Percentiles rank a stretch among this genome's conserved stretches.
Conservation (phyloP, 2,113 vertebrate species). For the Tragelaphus imberbis region DNA sequence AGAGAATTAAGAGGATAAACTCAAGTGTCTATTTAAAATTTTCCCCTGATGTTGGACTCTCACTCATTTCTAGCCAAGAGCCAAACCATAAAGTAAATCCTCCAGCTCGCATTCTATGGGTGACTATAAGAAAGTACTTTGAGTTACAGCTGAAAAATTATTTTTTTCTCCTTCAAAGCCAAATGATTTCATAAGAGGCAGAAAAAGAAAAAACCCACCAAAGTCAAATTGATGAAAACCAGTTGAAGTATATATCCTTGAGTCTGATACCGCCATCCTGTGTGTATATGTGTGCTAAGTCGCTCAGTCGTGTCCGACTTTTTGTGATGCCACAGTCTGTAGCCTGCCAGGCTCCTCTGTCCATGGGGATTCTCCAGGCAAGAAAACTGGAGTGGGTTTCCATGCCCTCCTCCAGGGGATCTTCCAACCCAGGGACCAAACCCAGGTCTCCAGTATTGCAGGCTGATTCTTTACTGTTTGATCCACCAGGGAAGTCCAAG, state of each 20-base stretch:
- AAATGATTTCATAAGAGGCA: slow-evolving; percentile 51
- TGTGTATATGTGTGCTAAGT: neutral
- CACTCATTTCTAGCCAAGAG: neutral
- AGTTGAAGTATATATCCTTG: slow-evolving; percentile 51
- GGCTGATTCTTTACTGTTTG: neutral
- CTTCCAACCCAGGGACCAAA: neutral
- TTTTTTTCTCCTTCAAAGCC: slow-evolving; percentile 5
- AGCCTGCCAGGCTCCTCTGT: neutral
- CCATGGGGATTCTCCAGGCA: neutral
- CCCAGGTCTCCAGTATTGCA: neutral
- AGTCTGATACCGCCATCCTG: neutral
- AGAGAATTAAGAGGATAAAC: neutral
- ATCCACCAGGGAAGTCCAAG: neutral
- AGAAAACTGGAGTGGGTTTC: neutral
- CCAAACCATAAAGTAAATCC: slow-evolving; percentile 18
- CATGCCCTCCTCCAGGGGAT: neutral
- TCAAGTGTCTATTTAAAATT: neutral
- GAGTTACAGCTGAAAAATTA: slow-evolving; percentile 36
- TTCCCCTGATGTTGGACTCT: neutral
- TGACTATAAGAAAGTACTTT: slow-evolving; percentile 40
- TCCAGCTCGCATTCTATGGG: slow-evolving; percentile 27
- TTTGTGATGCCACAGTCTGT: neutral
- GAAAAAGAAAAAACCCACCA: too few relatives aligned
- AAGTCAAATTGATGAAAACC: slow-evolving; percentile 57
- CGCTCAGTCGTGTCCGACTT: neutral